Evolutionary conservation across 2,888 invertebrate species (phyloP).

Genomic region (Eilema depressum): DNA sequence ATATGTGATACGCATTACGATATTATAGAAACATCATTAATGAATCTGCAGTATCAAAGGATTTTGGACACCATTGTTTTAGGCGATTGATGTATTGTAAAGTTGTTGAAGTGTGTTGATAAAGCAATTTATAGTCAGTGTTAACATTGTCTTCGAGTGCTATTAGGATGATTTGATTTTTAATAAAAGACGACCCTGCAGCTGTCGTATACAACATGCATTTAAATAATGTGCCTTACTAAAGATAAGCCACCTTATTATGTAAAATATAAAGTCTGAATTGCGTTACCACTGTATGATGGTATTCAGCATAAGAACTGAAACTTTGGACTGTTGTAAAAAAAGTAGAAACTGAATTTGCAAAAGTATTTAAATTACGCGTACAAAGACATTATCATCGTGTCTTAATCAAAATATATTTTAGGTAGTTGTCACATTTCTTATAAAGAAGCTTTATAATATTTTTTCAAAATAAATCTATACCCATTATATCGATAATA

Average conservation of each 20-base stretch:
- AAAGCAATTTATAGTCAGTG: neutral
- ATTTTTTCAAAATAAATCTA: no score
- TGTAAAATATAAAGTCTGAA: neutral
- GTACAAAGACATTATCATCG: no score
- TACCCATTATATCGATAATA: no score
- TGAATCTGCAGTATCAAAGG: conserved; percentile 2
- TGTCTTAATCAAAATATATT: no score
- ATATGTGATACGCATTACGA: conserved; percentile 14
- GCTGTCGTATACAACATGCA: neutral
- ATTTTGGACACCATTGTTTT: neutral
- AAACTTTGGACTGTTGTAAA: neutral
- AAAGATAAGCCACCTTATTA: neutral
- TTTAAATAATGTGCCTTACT: no score
- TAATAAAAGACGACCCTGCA: neutral
- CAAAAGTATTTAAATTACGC: no score
- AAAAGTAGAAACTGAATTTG: no score
- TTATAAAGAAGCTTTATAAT: no score
- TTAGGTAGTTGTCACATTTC: no score
- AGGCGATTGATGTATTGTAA: neutral
- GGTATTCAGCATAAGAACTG: neutral
- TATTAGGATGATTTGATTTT: neutral
- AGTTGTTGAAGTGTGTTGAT: neutral
- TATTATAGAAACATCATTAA: conserved; percentile 20
- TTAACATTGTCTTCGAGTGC: no score
- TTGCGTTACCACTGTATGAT: neutral